A percentile compares a stretch with the other conserved stretches of the same genome.
Conservation (phyloP, 1,140 invertebrate species). For the Andrena cerasifolii region DNA sequence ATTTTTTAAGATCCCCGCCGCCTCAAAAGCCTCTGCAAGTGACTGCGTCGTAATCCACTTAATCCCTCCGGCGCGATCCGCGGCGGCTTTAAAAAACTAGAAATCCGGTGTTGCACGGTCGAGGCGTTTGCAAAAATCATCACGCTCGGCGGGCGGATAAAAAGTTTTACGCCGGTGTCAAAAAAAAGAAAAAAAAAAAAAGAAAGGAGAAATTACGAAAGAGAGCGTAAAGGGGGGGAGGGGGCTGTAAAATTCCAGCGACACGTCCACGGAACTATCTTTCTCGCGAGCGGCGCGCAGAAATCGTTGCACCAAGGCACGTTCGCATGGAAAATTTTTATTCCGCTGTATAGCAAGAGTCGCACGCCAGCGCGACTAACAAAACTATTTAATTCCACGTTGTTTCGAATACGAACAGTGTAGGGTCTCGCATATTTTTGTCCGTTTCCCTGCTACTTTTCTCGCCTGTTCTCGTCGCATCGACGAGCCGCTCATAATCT, state of each 20-base stretch:
- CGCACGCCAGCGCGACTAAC: neutral
- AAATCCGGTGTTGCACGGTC: conserved; percentile 7
- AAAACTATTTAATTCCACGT: too few species aligned
- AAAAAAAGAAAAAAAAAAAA: too few species aligned
- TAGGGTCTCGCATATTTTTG: neutral
- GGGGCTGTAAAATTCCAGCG: too few species aligned
- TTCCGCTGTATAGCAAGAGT: neutral
- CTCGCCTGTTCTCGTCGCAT: too few species aligned
- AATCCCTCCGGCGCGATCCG: conserved; percentile 28
- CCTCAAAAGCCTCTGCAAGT: conserved; percentile 28
- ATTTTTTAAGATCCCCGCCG: conserved; percentile 35
- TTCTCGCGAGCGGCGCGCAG: too few species aligned
- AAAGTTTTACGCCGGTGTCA: conserved; percentile 24
- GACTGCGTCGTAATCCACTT: conserved; percentile 43
- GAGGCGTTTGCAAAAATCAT: conserved; percentile 43
- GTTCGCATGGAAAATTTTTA: neutral
- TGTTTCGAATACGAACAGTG: too few species aligned
- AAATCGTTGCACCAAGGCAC: neutral
- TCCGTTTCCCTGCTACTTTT: neutral
- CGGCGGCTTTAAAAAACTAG: conserved; percentile 26
- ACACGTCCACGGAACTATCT: too few species aligned
- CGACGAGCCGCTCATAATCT: neutral
- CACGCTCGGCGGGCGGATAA: conserved; percentile 20
- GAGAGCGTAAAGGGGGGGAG: neutral
- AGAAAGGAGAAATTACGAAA: conserved; percentile 44